Evolutionary conservation across 2,113 vertebrate species (phyloP).

Genomic region (Serinus canaria): DNA sequence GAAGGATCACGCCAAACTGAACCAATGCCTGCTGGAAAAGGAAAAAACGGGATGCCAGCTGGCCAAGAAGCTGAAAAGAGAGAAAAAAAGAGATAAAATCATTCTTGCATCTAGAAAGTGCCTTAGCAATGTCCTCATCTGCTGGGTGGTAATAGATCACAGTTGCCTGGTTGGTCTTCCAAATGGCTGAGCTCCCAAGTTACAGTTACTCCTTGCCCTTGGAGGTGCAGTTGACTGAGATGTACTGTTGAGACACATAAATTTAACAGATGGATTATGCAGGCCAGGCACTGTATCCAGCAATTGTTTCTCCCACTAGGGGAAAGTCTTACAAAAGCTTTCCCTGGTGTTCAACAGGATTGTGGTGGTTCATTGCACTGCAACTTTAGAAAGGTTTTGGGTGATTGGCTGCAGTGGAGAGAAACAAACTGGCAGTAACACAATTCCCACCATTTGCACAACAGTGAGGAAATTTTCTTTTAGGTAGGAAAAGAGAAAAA

Average conservation of each 20-base stretch:
- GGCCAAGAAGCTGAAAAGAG: conserved; percentile 19
- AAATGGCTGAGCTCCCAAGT: conserved; percentile 15
- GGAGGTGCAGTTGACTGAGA: neutral
- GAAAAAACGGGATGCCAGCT: conserved; percentile 2
- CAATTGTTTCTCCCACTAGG: neutral
- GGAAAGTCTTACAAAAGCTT: conserved; percentile 7
- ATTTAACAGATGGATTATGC: conserved; percentile 26
- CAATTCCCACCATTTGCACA: neutral
- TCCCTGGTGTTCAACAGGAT: neutral
- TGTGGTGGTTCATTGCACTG: neutral
- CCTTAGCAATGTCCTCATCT: conserved; percentile 15
- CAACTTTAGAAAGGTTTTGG: neutral
- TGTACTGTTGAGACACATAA: neutral
- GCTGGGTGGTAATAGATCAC: neutral
- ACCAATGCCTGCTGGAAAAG: conserved; percentile 26
- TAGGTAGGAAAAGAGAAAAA: neutral
- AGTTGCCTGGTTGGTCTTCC: neutral
- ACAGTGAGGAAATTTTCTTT: neutral
- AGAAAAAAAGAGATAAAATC: conserved; percentile 11
- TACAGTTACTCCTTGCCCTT: neutral
- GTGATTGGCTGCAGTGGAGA: neutral
- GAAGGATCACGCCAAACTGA: neutral
- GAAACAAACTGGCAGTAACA: neutral
- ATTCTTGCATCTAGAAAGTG: conserved; percentile 13
- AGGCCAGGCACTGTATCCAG: neutral